Percentiles rank a stretch among this genome's conserved stretches.
Evolutionary conservation across 2,113 vertebrate species (phyloP).

Genomic region (Ciconia maguari): DNA sequence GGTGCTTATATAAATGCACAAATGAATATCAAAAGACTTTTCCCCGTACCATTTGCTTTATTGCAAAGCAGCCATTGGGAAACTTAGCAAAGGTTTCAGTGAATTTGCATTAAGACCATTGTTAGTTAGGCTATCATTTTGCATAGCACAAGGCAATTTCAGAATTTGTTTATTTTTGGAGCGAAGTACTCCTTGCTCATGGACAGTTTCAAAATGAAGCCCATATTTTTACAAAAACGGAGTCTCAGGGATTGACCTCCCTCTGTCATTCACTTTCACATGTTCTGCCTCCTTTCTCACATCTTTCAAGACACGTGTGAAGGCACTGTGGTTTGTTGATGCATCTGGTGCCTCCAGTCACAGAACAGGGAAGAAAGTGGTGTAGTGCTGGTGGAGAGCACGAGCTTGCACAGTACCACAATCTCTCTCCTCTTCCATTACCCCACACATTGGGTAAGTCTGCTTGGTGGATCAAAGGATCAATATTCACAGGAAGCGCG

Average conservation of each 20-base stretch:
- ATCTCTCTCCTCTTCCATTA: background rate
- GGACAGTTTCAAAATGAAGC: background rate
- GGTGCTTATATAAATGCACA: background rate
- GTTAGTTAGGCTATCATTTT: background rate
- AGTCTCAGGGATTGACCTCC: background rate
- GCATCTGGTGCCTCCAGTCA: background rate
- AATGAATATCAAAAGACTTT: background rate
- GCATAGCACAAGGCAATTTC: background rate
- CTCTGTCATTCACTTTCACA: background rate
- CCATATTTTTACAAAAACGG: background rate
- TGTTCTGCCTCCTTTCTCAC: background rate
- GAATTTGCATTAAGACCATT: background rate
- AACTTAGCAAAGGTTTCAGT: background rate
- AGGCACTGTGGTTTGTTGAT: background rate
- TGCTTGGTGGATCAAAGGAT: background rate
- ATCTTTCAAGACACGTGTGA: background rate
- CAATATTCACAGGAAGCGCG: accelerated
- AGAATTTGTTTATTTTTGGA: background rate
- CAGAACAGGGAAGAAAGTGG: background rate
- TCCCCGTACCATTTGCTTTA: background rate
- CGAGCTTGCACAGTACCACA: background rate
- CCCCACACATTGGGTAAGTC: background rate
- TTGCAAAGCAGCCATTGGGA: background rate
- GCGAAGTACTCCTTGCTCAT: background rate
- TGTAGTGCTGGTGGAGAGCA: background rate